phyloP scores from a whole-genome alignment of 1,140 invertebrate species.

The Melitaea cinxia region DNA sequence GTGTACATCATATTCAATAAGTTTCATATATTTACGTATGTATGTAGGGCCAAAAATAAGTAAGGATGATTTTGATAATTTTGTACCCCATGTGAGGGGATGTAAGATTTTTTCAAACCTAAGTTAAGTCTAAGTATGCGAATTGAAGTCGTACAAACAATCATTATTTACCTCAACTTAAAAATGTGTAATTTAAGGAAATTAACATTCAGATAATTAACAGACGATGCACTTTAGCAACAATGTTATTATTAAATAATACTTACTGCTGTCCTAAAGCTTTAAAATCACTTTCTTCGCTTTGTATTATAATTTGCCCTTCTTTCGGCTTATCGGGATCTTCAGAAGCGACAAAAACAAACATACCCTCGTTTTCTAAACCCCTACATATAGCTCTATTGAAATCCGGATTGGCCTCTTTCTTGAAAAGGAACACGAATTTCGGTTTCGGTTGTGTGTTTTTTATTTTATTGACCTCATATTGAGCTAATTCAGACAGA shows the following conservation, averaged over 20 bases:
- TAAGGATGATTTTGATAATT: too few relatives aligned
- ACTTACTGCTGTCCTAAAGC: conserved; percentile 66
- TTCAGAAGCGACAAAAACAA: conserved; percentile 86
- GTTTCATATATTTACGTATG: too few relatives aligned
- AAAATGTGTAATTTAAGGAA: too few relatives aligned
- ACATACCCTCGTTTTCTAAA: conserved; percentile 81
- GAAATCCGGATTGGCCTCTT: conserved; percentile 89
- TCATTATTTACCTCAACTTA: too few relatives aligned
- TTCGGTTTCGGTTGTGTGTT: conserved; percentile 76
- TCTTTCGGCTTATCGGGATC: conserved; percentile 86
- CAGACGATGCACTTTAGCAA: neutral
- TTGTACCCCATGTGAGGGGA: too few relatives aligned
- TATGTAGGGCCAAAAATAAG: too few relatives aligned
- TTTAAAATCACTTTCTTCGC: conserved; percentile 68
- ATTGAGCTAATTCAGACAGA: conserved; percentile 85
- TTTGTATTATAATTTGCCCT: conserved; percentile 84
- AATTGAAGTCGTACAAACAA: too few relatives aligned
- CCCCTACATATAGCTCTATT: conserved; percentile 85
- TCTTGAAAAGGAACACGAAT: conserved; percentile 84
- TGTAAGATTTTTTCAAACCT: too few relatives aligned
- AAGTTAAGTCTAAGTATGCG: too few relatives aligned
- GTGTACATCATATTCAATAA: too few relatives aligned
- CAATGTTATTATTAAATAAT: neutral
- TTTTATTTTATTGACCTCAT: conserved; percentile 85
- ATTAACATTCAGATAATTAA: too few relatives aligned